Evolutionary conservation across 92 coral and sea anemone species (phyloP), one percentile per base, ranked within the genome.

Genomic region (Siderastrea siderea): DNA sequence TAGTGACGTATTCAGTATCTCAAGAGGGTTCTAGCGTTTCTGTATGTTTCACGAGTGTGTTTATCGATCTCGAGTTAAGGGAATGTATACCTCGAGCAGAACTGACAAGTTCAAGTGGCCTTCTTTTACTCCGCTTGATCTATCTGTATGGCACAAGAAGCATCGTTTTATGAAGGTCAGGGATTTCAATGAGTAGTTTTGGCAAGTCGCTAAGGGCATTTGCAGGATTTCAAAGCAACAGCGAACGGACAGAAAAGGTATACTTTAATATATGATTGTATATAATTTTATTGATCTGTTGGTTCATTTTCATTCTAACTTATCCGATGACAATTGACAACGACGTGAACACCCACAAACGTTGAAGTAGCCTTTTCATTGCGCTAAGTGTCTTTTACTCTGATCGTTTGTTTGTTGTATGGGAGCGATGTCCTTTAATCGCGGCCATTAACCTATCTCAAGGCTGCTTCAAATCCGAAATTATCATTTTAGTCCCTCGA

Each of bases 41-140:
- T 44, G 15, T 50, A 7, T 51, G 58, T 73, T 51, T 71, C 26
- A 26, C 9, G 57, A 71, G 48, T 43, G 43, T 11, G 54, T 47
- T 71, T 74, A 74, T 51, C 79, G 47, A 26, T 53, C 63, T 58
- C 49, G 79, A 53, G 46, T 46, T 53, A 10, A 53, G 4, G 57
- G 57, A 53, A 53, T 53, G 57, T 53, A 53, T 53, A 66, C 8
- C 48, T 66, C 46, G 19, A 74, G 38, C 38, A 26, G 38, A 13
- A 54, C 26, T 74, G 79, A 74, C 62, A 53, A 26, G n/a, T 74
- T 74, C 3, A 74, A 74, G 79, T 74, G 79, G 79, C 1, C 46
- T 52, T 52, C 51, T 53, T 53, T 26, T 26, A 0, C 38, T 26
- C 3, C 57, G 57, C 57, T 53, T 2, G 1, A 53, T 53, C 2